Percentiles rank a stretch among this genome's conserved stretches.
Conservation (phyloP, 2,797 vertebrate species). For the Rhinoraja longicauda region DNA sequence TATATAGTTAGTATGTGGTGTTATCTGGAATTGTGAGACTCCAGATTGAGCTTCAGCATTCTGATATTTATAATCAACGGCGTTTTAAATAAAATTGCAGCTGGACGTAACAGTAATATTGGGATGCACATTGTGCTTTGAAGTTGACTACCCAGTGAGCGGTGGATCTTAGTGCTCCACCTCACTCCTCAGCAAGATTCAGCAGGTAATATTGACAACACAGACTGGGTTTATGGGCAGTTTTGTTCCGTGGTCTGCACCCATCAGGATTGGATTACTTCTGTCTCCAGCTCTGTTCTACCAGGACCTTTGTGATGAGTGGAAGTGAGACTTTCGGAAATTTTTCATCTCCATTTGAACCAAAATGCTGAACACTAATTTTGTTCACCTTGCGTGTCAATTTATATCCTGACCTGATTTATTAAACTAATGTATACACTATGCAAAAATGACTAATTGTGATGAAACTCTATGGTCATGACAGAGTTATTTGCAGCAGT, state of each 20-base stretch:
- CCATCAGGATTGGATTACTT: background rate
- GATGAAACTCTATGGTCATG: background rate
- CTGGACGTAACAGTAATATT: background rate
- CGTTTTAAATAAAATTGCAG: background rate
- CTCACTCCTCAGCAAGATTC: background rate
- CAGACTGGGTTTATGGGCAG: background rate
- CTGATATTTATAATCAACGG: background rate
- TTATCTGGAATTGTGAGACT: background rate
- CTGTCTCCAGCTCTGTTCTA: background rate
- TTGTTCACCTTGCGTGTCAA: background rate
- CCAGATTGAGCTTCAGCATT: background rate
- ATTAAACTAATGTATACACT: background rate
- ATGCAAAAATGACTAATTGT: background rate
- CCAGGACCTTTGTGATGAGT: background rate
- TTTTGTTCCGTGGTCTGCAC: background rate
- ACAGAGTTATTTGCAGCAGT: background rate
- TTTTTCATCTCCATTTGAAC: background rate
- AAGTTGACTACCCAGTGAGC: no score
- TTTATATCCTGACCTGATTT: background rate
- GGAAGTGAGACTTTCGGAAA: background rate
- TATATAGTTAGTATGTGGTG: no score
- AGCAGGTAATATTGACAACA: background rate
- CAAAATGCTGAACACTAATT: background rate
- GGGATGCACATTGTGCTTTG: background rate
- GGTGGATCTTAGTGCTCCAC: background rate